Evolutionary conservation across 2,888 invertebrate genomes (phyloP).

Genomic region (Halictus ligatus): DNA sequence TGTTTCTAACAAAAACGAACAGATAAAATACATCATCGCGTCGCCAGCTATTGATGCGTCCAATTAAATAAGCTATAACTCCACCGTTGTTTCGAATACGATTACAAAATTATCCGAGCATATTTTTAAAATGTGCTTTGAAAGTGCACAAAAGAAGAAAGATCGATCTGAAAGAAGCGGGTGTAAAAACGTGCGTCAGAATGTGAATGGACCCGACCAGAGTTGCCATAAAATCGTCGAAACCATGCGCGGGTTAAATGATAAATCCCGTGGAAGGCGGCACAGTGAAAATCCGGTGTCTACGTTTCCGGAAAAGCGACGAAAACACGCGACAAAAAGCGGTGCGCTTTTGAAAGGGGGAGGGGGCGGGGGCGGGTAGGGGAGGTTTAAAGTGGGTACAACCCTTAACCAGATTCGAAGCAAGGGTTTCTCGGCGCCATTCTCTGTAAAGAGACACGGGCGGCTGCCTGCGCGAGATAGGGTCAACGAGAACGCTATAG

Average conservation of each 20-base stretch:
- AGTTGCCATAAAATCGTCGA: background rate
- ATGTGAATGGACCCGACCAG: too few relatives aligned
- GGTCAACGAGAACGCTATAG: slow-evolving; percentile 47
- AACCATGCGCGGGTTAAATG: background rate
- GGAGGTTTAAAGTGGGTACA: background rate
- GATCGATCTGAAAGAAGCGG: too few relatives aligned
- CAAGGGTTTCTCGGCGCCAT: slow-evolving; percentile 20
- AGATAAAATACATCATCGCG: too few relatives aligned
- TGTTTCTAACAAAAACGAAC: too few relatives aligned
- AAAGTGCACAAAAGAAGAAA: too few relatives aligned
- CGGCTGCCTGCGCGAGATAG: slow-evolving; percentile 56
- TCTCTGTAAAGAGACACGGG: slow-evolving; percentile 39
- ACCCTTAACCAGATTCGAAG: slow-evolving; percentile 18
- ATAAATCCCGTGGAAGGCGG: background rate
- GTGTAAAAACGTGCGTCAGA: too few relatives aligned
- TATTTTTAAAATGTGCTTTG: too few relatives aligned
- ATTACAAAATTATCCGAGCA: too few relatives aligned
- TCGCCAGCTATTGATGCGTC: too few relatives aligned
- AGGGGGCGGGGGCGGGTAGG: background rate
- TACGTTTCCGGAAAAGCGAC: background rate
- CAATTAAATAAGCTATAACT: too few relatives aligned
- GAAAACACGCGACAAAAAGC: background rate
- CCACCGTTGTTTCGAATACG: too few relatives aligned
- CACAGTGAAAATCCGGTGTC: background rate
- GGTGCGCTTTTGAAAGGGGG: background rate